Percentiles rank a stretch among this genome's conserved stretches.
These are phyloP conservation scores for Dryococelus australis DNA, from an alignment of 2,888 invertebrate species.

Conservation along the genomic window DNA sequence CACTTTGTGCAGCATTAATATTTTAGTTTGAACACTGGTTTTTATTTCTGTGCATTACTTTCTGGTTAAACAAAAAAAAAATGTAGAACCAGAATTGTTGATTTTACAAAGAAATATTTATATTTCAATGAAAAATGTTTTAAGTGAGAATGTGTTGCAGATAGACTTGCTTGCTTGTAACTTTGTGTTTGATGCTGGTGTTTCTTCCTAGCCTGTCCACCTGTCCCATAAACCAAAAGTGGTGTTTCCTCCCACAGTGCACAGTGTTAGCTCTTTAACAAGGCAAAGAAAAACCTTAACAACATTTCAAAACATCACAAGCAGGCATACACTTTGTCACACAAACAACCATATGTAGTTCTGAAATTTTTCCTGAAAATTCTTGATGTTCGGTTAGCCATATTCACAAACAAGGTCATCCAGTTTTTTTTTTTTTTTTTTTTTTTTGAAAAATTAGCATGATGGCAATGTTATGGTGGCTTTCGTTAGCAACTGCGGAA, in stretches of 20 bases:
- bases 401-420: not conserved
- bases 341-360: not conserved
- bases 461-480: not conserved
- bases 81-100: no score
- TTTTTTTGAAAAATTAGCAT: not conserved
- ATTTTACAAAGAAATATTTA: no score
- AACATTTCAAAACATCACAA: slow-evolving; percentile 11
- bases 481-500: not conserved
- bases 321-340: slow-evolving; percentile 1
- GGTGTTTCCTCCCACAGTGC: not conserved
- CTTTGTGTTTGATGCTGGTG: not conserved
- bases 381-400: not conserved
- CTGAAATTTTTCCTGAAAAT: not conserved
- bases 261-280: not conserved
- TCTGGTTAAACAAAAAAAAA: no score
- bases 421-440: not conserved
- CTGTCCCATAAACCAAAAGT: not conserved
- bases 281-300: not conserved
- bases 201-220: not conserved
- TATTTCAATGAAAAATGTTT: no score
- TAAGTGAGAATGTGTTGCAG: no score
- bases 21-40: no score
- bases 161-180: no score
- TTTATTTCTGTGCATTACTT: no score
- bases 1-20: no score